phyloP scores from a whole-genome alignment of 2,113 vertebrate genomes.

The Gila orcuttii region DNA sequence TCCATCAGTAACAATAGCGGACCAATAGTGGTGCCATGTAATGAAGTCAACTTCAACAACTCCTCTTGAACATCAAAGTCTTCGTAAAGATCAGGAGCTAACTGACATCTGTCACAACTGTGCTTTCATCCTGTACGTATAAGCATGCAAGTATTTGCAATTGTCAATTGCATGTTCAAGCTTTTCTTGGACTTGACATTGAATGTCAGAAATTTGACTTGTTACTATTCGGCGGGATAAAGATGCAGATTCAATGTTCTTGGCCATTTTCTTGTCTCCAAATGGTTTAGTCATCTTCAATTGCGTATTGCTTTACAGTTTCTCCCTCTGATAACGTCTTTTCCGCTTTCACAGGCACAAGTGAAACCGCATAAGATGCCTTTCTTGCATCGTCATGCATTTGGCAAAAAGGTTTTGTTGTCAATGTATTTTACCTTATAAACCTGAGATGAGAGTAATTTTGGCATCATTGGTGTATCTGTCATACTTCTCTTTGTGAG shows the following conservation, averaged over 20 bases:
- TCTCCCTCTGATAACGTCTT: constrained; percentile 47
- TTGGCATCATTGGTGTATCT: not conserved
- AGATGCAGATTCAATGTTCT: constrained; percentile 53
- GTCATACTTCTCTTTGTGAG: not conserved
- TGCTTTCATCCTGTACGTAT: constrained; percentile 2
- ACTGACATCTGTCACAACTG: constrained; percentile 42
- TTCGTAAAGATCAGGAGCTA: constrained; percentile 29
- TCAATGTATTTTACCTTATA: not conserved
- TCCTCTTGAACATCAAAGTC: constrained; percentile 38
- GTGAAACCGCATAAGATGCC: constrained; percentile 52
- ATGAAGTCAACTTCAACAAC: constrained; percentile 37
- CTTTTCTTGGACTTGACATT: constrained; percentile 46
- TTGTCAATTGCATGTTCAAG: constrained; percentile 34
- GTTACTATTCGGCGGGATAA: constrained; percentile 49
- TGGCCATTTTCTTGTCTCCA: constrained; percentile 48
- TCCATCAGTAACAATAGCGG: no score
- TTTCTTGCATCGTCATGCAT: constrained; percentile 30
- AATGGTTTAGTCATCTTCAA: constrained; percentile 54
- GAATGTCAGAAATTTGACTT: constrained; percentile 47
- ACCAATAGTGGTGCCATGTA: constrained; percentile 3
- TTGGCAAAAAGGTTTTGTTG: constrained; percentile 30
- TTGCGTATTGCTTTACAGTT: constrained; percentile 44
- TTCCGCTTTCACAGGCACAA: constrained; percentile 52
- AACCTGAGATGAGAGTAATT: not conserved
- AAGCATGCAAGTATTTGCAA: constrained; percentile 40